Evolutionary conservation across 1,140 invertebrate species (phyloP), one percentile per base, ranked within the genome.

Genomic region (Drosophila carrolli): DNA sequence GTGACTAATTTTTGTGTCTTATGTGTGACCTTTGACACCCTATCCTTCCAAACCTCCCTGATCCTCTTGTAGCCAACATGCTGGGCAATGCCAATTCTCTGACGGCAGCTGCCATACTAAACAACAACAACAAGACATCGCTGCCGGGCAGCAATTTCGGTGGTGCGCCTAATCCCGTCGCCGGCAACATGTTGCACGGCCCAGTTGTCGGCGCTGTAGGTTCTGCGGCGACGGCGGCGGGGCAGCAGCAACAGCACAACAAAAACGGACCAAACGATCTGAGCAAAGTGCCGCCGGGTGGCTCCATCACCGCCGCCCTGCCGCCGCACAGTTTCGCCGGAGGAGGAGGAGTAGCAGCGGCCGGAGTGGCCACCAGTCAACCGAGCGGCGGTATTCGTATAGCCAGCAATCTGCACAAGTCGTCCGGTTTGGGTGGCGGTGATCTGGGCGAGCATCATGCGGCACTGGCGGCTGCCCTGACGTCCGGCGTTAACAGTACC

Each of bases 351-450:
- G 38, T 4, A n/a, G 75, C 65, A 40, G 59, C 62, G 40, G 50
- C 63, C 58, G 48, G 54, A 10, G 58, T 29, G 47, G 38, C 16
- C 9, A 35, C 32, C 50, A 62, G 70, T n/a, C 81, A 80, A 23
- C 70, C 55, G 23, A 71, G 70, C 23, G 61, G 55, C n/a, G 81
- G 91, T 54, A 92, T 92, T 51, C 88, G 91, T 27, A 86, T 92
- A 72, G 91, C 91, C 19, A 92, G 90, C 50, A 92, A 92, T 81
- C 57, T 92, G 71, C 91, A 92, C 41, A 92, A 91, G 78, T 73
- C 86, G 47, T 14, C 55, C 54, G 47, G 60, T 32, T 19, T 70
- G 35, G 40, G 13, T 4, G 62, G 54, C n/a, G 51, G 61, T 43
- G 86, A 89, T 51, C 37, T 91, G 16, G 61, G 76, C 48, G 90